Percentiles rank a stretch among this genome's conserved stretches.
Evolutionary conservation across 2,797 vertebrate genomes (phyloP).

Genomic region (Menidia menidia): DNA sequence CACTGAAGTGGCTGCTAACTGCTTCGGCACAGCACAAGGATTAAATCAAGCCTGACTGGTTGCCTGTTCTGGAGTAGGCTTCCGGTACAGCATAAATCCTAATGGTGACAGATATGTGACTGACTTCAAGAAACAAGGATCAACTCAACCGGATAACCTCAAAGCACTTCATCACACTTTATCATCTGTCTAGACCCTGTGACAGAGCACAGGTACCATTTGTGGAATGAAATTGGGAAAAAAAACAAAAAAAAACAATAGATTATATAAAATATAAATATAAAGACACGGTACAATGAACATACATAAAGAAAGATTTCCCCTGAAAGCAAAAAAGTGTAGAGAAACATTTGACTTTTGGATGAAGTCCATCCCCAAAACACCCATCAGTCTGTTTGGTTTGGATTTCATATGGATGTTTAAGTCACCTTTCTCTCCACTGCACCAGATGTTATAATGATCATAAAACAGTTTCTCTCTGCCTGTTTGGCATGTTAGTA

Average conservation of each 20-base stretch:
- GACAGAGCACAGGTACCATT: background rate
- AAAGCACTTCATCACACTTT: background rate
- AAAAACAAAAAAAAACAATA: background rate
- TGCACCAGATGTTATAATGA: too few species aligned
- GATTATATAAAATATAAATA: background rate
- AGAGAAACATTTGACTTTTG: background rate
- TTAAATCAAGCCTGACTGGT: constrained; percentile 11
- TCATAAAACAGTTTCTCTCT: too few species aligned
- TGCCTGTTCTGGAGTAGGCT: background rate
- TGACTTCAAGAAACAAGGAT: background rate
- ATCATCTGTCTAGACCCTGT: background rate
- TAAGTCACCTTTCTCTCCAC: too few species aligned
- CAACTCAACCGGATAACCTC: background rate
- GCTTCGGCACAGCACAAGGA: background rate
- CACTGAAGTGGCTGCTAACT: constrained; percentile 2
- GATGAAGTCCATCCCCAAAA: background rate
- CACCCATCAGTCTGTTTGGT: too few species aligned
- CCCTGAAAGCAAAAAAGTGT: background rate
- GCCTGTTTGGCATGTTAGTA: too few species aligned
- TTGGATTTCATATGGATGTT: too few species aligned
- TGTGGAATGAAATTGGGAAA: background rate
- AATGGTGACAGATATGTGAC: background rate
- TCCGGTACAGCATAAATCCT: constrained; percentile 1
- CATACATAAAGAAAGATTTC: background rate
- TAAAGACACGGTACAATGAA: background rate